Conservation (phyloP, 2,888 invertebrate genomes). For the Nomada flava region DNA sequence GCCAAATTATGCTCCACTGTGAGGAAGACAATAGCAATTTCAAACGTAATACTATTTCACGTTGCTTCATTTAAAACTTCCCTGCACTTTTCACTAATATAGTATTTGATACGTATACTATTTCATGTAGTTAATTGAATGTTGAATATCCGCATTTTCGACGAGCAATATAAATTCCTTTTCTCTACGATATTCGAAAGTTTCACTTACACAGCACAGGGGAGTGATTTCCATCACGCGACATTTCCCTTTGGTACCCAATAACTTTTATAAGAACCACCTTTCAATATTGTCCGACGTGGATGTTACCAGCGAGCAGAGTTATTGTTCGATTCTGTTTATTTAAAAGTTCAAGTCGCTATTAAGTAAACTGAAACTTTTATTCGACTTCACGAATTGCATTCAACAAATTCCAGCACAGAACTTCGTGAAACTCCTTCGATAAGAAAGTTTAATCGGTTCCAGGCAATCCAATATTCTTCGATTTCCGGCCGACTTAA, state of each 20-base stretch:
- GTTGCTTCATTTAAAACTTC: no score
- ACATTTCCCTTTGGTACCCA: neutral
- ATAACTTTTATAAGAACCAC: neutral
- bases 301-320: neutral
- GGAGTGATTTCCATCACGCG: neutral
- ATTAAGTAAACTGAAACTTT: constrained; percentile 24
- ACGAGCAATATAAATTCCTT: no score
- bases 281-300: neutral
- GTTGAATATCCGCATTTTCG: no score
- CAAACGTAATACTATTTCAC: no score
- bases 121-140: no score
- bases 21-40: no score
- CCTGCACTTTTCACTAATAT: no score
- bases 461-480: constrained; percentile 39
- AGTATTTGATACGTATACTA: no score
- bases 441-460: constrained; percentile 39
- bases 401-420: constrained; percentile 23
- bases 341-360: constrained; percentile 20
- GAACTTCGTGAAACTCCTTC: constrained; percentile 12
- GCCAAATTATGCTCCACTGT: no score
- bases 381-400: constrained; percentile 26
- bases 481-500: constrained; percentile 16
- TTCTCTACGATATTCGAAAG: neutral
- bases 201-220: neutral
- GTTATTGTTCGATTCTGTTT: constrained; percentile 16